A percentile compares a stretch with the other conserved stretches of the same genome.
Conservation (phyloP, 2,888 invertebrate genomes). For the Diploptera punctata region DNA sequence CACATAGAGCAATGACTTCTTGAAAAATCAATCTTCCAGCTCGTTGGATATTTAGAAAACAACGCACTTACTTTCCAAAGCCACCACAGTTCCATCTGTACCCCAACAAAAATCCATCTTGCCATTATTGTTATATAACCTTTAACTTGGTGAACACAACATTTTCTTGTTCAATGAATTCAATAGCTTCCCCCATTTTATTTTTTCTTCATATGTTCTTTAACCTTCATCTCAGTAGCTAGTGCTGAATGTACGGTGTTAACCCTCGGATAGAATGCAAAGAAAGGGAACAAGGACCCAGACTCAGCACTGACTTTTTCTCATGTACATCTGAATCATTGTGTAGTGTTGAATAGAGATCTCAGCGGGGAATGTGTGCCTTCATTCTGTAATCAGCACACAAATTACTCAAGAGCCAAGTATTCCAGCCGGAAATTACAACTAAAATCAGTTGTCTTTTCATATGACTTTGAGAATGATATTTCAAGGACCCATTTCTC, state of each 20-base stretch:
- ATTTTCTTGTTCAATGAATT: slow-evolving; percentile 18
- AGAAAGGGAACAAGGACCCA: background rate
- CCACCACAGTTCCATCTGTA: slow-evolving; percentile 9
- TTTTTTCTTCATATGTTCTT: background rate
- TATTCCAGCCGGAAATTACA: too few species aligned
- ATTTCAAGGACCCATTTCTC: too few species aligned
- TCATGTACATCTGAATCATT: background rate
- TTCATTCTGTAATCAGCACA: slow-evolving; percentile 21
- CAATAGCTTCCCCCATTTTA: slow-evolving; percentile 12
- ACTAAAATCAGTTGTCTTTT: too few species aligned
- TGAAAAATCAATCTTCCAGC: slow-evolving; percentile 36
- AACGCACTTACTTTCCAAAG: background rate
- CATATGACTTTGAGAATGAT: too few species aligned
- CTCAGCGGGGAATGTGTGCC: background rate
- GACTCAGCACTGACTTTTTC: slow-evolving; percentile 5
- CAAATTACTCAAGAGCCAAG: slow-evolving; percentile 22
- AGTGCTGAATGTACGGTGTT: background rate
- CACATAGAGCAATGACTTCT: slow-evolving; percentile 30
- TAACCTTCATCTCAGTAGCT: background rate
- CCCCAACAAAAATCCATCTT: slow-evolving; percentile 5
- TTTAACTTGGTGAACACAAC: slow-evolving; percentile 2
- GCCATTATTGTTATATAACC: background rate
- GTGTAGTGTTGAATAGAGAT: background rate
- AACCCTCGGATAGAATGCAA: too few species aligned
- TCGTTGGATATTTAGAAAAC: slow-evolving; percentile 26